Conservation (phyloP, 2,113 vertebrate genomes). For the Heliornis fulica region DNA sequence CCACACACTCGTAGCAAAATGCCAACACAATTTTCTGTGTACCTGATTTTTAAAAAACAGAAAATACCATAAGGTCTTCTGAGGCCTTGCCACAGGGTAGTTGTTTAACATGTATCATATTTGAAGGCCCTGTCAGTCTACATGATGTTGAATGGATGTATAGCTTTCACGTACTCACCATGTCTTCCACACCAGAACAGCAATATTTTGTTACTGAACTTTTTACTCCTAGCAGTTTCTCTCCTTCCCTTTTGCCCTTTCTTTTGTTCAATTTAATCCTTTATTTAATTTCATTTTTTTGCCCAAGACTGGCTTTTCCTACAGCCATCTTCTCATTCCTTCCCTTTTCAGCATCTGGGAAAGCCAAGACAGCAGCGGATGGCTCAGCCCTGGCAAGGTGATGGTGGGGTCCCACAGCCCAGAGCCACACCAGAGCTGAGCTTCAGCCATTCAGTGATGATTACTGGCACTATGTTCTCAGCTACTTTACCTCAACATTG, state of each 20-base stretch:
- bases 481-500: background rate
- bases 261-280: constrained; percentile 39
- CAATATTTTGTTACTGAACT: constrained; percentile 39
- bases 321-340: background rate
- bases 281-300: background rate
- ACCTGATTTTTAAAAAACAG: constrained; percentile 67
- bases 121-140: constrained; percentile 52
- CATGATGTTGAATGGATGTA: constrained; percentile 42
- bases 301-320: background rate
- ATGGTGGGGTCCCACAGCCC: background rate
- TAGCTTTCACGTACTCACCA: constrained; percentile 16
- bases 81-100: constrained; percentile 58
- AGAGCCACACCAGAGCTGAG: background rate
- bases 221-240: constrained; percentile 15
- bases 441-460: background rate
- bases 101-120: constrained; percentile 62
- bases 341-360: background rate
- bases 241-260: constrained; percentile 41
- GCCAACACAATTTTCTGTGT: constrained; percentile 59
- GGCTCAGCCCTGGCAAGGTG: background rate
- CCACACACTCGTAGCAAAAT: constrained; percentile 43
- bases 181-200: constrained; percentile 39
- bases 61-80: constrained; percentile 60
- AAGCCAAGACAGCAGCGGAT: background rate
- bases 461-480: background rate